A percentile compares a stretch with the other conserved stretches of the same genome.
phyloP scores from a whole-genome alignment of 2,797 vertebrate species.

The Echiichthys vipera region DNA sequence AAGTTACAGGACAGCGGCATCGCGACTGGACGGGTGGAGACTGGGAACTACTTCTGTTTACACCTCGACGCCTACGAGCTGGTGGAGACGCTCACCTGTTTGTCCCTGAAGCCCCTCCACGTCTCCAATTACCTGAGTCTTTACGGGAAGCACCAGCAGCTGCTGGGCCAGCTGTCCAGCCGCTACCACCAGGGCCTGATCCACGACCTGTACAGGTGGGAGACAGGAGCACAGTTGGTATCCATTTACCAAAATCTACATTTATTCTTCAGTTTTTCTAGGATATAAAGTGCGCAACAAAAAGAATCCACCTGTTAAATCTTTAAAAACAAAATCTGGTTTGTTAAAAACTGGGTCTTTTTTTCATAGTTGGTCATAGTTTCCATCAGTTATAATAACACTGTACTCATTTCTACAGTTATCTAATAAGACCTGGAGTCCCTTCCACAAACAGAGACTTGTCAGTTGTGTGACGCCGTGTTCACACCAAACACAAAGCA shows the following conservation, averaged over 20 bases:
- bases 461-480: too few relatives aligned
- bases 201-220: conserved; percentile 91
- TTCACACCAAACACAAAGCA: too few relatives aligned
- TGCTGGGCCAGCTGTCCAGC: conserved; percentile 88
- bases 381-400: neutral
- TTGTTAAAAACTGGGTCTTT: too few relatives aligned
- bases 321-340: neutral
- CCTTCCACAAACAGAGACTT: too few relatives aligned
- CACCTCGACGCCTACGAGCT: conserved; percentile 80
- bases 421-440: neutral
- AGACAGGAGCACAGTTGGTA: too few relatives aligned
- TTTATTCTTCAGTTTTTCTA: neutral
- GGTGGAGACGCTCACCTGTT: conserved; percentile 91
- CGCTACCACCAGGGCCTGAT: conserved; percentile 83
- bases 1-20: conserved; percentile 83
- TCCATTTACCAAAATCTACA: neutral
- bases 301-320: neutral
- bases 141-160: conserved; percentile 90
- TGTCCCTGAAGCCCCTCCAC: conserved; percentile 88
- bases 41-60: conserved; percentile 91
- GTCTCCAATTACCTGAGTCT: conserved; percentile 89
- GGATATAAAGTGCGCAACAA: neutral
- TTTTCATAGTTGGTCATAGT: too few relatives aligned
- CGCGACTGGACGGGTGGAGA: conserved; percentile 82
- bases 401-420: neutral